Base-by-base conservation (phyloP, 2,113 vertebrate species). In the Caloenas nicobarica region DNA sequence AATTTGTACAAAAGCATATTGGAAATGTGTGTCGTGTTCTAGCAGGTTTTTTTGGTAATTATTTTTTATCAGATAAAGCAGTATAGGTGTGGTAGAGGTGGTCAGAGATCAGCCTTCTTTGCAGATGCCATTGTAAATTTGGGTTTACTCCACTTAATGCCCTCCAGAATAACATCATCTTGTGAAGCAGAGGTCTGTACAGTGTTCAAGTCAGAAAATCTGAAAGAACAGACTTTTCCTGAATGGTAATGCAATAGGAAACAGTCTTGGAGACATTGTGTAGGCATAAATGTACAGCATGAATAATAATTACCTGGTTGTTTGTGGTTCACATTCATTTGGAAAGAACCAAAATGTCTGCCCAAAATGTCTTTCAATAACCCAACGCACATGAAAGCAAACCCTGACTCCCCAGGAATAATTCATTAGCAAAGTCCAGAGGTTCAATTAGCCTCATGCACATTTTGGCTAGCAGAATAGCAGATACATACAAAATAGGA, bases 301-400 rank as follows among this genome's bases (percentile, higher is more conserved):
- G 34, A 61, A 51, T 40, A 48, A 33, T 12, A 76, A 71, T 88
- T 34, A 22, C 53, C n/a, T 51, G 54, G 25, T 36, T 82, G 62
- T 18, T 80, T 72, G 62, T 64, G 62, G 26, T 42, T 81, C 62
- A 31, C n/a, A 13, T 40, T 1, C 40, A 46, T 19, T 89, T 48
- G 80, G 28, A 71, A 34, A 72, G 71, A 72, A 46, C 9, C 31
- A n/a, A 33, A 92, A 54, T 10, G 21, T 33, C 71, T 57, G 66
- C 22, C 79, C 70, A 53, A 23, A 89, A 33, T 56, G 62, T 25
- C 57, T 79, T 81, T 36, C 73, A 31, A 11, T 31, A 91, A 58
- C 10, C 60, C 36, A 65, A 1, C 0, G 3, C 7, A 29, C 1
- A 3, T 12, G 31, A 57, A 86, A 69, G 12, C 62, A 48, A 70